Percentiles rank a stretch among this genome's conserved stretches.
Evolutionary conservation across 2,113 vertebrate genomes (phyloP).

Genomic region (Scytalopus superciliaris): DNA sequence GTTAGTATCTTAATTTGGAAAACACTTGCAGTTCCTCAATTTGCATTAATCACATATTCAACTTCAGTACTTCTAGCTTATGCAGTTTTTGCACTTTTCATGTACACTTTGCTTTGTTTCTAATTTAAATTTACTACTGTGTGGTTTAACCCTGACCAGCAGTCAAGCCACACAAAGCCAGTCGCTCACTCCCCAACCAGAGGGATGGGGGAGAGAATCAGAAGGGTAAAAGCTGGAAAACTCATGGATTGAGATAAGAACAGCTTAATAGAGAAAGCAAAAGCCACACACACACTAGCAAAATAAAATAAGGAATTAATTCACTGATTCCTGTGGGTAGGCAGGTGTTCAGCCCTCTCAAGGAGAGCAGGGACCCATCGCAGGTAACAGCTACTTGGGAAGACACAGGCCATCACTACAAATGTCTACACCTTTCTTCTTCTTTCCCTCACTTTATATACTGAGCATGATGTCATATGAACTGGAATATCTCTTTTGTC

Average conservation of each 20-base stretch:
- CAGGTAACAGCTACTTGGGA: neutral
- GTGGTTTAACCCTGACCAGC: neutral
- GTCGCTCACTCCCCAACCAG: too few relatives aligned
- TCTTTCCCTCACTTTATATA: neutral
- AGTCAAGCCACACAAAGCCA: neutral
- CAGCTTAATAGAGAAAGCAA: neutral
- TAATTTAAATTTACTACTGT: neutral
- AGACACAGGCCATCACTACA: neutral
- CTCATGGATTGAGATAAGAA: neutral
- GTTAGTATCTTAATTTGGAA: slow-evolving; percentile 35
- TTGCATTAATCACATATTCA: slow-evolving; percentile 44
- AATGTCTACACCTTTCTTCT: neutral
- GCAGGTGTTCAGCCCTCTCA: neutral
- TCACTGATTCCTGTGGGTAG: neutral
- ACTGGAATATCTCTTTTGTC: neutral
- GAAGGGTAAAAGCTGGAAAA: neutral
- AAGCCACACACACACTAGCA: neutral
- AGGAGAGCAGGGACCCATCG: neutral
- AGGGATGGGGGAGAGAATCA: neutral
- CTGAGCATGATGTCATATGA: neutral
- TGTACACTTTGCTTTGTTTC: slow-evolving; percentile 1
- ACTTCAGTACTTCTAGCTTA: neutral
- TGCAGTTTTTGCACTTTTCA: slow-evolving; percentile 19
- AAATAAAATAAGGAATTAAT: neutral
- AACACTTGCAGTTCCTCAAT: slow-evolving; percentile 17